Base-by-base conservation (phyloP, 2,797 vertebrate genomes). In the Lateolabrax maculatus region DNA sequence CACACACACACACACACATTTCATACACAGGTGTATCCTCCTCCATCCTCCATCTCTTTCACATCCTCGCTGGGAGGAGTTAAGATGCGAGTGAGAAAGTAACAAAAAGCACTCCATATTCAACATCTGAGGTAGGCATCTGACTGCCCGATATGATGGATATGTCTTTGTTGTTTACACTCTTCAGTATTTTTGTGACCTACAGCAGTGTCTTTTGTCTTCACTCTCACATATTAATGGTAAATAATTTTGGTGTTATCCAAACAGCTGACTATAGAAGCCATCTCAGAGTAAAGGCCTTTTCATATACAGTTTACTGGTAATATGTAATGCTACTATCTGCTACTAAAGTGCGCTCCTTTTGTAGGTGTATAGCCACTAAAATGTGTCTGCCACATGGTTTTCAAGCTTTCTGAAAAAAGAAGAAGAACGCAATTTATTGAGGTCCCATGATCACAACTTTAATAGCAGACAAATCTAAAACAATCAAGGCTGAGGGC, bases 361-460 rank as follows among this genome's bases (percentile, higher is more conserved):
- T 71, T 48, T 25, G 5, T 46, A 37, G 65, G 36, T 51, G 39
- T 61, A 57, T 29, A 44, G 62, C 46, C 60, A 58, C 4, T 37
- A 18, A 57, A 37, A 80, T 51, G 43, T 77, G 48, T 71, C 11
- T 58, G 34, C 53, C 79, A 77, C 71, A 71, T 73, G 75, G 53
- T 69, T 77, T 57, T 43, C 13, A 85, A 69, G 70, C 65, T 64
- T 82, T 76, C 70, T 51, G 57, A 79, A 71, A 75, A 85, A 69
- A 63, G 37, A 73, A 23, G 79, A 79, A 90, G 44, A 71, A 76
- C 48, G 46, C 25, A 72, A 83, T 89, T 88, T 81, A 90, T 76
- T 80, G 31, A 83, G 49, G 87, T 92, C 90, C 84, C 79, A 90
- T 90, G 90, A 92, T 90, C 81, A 49, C 48, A 89, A 81, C 80